Evolutionary conservation across 1,140 invertebrate species (phyloP).

Genomic region (Acromyrmex echinatior): DNA sequence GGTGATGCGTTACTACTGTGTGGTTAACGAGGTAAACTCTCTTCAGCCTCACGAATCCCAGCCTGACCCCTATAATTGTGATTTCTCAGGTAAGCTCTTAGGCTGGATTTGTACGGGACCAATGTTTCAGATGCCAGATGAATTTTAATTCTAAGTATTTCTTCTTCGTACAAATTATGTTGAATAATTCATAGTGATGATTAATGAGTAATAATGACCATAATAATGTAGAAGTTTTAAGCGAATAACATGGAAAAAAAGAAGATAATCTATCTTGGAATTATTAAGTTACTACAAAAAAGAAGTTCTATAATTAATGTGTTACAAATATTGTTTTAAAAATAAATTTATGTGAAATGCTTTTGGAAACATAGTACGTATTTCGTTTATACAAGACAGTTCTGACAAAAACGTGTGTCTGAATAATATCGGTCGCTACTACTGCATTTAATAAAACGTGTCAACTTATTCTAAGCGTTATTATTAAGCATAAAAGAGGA

Average conservation of each 20-base stretch:
- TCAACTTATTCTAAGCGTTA: not conserved
- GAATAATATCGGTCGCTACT: not conserved
- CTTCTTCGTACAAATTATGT: not conserved
- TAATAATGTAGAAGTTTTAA: not conserved
- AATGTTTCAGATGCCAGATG: not conserved
- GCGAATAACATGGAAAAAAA: not conserved
- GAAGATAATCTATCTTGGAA: not conserved
- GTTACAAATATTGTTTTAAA: not conserved
- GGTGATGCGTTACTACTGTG: constrained; percentile 47
- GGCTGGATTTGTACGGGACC: not conserved
- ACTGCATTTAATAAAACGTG: not conserved
- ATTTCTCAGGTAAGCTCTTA: constrained; percentile 5
- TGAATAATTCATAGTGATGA: not conserved
- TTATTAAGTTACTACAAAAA: not conserved
- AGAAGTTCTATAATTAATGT: not conserved
- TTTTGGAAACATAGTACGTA: not conserved
- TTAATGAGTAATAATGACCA: not conserved
- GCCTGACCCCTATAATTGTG: constrained; percentile 11
- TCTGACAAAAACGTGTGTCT: not conserved
- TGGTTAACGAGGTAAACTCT: constrained; percentile 33
- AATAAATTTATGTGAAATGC: not conserved
- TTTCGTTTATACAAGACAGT: not conserved
- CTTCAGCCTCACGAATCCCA: constrained; percentile 11
- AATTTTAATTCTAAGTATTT: not conserved
- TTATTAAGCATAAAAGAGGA: not conserved